Conservation (phyloP, 2,888 invertebrate species). For the Pristionchus maxplancki region DNA sequence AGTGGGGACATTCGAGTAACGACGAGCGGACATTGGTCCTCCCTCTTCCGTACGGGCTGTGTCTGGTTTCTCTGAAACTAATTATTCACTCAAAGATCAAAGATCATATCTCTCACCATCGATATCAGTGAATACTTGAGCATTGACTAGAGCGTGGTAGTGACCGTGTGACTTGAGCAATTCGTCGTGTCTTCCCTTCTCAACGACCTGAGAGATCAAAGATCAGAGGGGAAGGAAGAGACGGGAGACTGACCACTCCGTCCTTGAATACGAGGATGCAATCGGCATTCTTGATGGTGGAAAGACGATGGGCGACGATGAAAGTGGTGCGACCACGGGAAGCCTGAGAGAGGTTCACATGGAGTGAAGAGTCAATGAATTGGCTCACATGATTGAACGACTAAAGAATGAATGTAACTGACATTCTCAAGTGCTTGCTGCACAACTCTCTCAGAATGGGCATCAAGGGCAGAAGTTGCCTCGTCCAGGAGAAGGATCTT, state of each 20-base stretch:
- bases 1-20: not conserved
- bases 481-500: constrained; percentile 59
- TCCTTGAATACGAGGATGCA: constrained; percentile 78
- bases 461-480: constrained; percentile 59
- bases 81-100: not conserved
- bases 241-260: constrained; percentile 59
- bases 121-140: constrained; percentile 53
- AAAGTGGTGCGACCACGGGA: constrained; percentile 78
- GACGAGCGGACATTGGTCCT: not conserved
- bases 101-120: constrained; percentile 26
- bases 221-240: not conserved
- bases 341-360: constrained; percentile 45
- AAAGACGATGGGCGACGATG: constrained; percentile 79
- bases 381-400: not conserved
- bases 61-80: not conserved
- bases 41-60: not conserved
- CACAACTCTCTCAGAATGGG: constrained; percentile 56
- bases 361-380: not conserved
- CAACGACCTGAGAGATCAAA: constrained; percentile 78
- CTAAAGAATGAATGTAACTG: not conserved
- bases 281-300: constrained; percentile 79
- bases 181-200: constrained; percentile 85
- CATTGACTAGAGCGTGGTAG: constrained; percentile 82
- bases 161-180: constrained; percentile 83
- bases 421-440: constrained; percentile 59